Conservation (phyloP, 1,140 invertebrate genomes). For the Acromyrmex charruanus region DNA sequence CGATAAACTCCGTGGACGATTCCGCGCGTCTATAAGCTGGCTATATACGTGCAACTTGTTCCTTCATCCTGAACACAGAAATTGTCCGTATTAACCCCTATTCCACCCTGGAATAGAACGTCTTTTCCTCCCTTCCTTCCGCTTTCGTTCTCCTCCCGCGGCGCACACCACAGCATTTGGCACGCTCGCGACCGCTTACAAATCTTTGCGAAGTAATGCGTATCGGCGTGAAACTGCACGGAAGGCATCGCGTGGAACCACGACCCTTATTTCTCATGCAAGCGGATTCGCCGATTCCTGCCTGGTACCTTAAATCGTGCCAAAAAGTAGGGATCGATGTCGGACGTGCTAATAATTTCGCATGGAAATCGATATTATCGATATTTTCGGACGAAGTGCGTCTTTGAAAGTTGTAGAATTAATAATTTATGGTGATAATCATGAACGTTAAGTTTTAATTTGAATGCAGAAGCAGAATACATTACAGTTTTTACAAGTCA, state of each 20-base stretch:
- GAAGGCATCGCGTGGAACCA: constrained; percentile 1
- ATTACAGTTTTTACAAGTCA: not conserved
- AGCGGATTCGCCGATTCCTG: constrained; percentile 15
- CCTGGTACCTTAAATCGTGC: constrained; percentile 13
- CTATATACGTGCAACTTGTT: constrained; percentile 49
- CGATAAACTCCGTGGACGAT: constrained; percentile 70
- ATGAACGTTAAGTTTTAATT: constrained; percentile 21
- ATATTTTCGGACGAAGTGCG: not conserved
- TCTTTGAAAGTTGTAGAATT: constrained; percentile 32
- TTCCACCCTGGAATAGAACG: not conserved
- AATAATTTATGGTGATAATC: constrained; percentile 29
- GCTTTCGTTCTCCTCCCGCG: not conserved
- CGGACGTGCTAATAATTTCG: constrained; percentile 48
- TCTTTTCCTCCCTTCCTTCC: not conserved
- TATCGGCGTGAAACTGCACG: constrained; percentile 35
- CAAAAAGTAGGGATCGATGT: constrained; percentile 36
- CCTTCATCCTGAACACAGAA: constrained; percentile 28
- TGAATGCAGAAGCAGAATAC: not conserved
- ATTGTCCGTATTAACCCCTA: constrained; percentile 48
- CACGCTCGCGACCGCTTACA: constrained; percentile 40
- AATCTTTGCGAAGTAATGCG: constrained; percentile 38
- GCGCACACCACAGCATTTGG: constrained; percentile 28
- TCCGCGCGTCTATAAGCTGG: constrained; percentile 62
- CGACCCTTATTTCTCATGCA: constrained; percentile 32
- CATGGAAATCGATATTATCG: not conserved